A percentile compares a stretch with the other conserved stretches of the same genome.
Conservation (phyloP, 1,140 invertebrate species). For the Cydia pomonella region DNA sequence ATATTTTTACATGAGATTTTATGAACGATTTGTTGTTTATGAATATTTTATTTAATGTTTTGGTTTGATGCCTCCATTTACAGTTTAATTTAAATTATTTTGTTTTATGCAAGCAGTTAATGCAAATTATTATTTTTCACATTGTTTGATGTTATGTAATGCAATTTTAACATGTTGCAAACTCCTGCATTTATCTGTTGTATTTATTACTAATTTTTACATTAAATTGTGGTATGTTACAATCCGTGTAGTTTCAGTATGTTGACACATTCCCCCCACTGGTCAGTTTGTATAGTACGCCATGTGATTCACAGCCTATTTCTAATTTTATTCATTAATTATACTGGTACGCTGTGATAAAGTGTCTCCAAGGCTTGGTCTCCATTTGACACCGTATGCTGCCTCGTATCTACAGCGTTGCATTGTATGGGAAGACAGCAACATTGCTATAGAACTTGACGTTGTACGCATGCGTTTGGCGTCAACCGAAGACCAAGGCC, state of each 20-base stretch:
- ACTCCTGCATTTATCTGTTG: slow-evolving; percentile 82
- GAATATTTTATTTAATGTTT: slow-evolving; percentile 76
- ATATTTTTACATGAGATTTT: slow-evolving; percentile 78
- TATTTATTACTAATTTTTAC: slow-evolving; percentile 83
- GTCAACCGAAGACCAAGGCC: slow-evolving; percentile 2
- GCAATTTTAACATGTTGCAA: slow-evolving; percentile 80
- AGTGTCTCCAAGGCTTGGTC: neutral
- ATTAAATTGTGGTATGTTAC: slow-evolving; percentile 83
- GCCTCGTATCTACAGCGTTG: neutral
- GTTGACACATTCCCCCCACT: slow-evolving; percentile 66
- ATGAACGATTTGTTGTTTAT: slow-evolving; percentile 78
- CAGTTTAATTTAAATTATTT: slow-evolving; percentile 79
- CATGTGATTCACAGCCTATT: neutral
- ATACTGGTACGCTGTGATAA: neutral
- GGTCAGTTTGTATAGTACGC: slow-evolving; percentile 9
- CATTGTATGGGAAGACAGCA: neutral
- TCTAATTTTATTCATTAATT: neutral
- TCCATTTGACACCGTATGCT: neutral
- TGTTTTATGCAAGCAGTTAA: slow-evolving; percentile 81
- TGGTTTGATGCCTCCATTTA: slow-evolving; percentile 80
- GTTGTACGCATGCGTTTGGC: neutral
- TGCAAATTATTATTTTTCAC: slow-evolving; percentile 79
- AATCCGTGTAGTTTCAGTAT: slow-evolving; percentile 80
- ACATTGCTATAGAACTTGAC: neutral
- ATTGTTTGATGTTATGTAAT: slow-evolving; percentile 82